A percentile compares a stretch with the other conserved stretches of the same genome.
Evolutionary conservation across 1,140 invertebrate species (phyloP).

Genomic region (Homalodisca vitripennis): DNA sequence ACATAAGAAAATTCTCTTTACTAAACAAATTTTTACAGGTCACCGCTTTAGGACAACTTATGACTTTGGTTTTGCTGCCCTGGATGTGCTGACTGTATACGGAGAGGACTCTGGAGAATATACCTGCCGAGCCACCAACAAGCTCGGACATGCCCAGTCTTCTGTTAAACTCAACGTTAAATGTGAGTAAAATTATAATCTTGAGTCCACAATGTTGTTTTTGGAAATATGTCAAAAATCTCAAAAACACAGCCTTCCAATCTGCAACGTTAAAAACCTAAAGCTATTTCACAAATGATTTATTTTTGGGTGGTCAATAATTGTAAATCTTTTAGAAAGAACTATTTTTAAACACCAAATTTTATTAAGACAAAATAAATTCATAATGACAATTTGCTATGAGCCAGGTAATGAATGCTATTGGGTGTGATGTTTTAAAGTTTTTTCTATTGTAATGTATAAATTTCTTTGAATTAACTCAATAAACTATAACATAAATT

Average conservation of each 20-base stretch:
- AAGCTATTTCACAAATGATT: background rate
- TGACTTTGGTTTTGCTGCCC: conserved; percentile 93
- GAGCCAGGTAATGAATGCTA: no score
- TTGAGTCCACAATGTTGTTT: background rate
- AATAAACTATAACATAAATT: no score
- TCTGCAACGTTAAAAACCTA: background rate
- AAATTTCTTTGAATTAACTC: no score
- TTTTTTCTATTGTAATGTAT: no score
- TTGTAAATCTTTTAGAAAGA: background rate
- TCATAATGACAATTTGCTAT: no score
- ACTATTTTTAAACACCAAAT: no score
- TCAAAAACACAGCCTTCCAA: conserved; percentile 1
- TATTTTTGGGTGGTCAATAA: background rate
- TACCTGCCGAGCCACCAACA: conserved; percentile 87
- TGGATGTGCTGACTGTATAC: conserved; percentile 91
- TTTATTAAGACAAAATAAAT: no score
- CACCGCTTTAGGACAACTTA: conserved; percentile 89
- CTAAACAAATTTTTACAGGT: no score
- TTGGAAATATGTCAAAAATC: background rate
- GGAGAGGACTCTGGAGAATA: conserved; percentile 93
- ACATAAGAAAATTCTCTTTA: no score
- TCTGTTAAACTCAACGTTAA: conserved; percentile 78
- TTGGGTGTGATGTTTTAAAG: no score
- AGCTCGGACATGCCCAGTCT: conserved; percentile 75
- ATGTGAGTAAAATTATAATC: conserved; percentile 58